Evolutionary conservation across 2,888 invertebrate species (phyloP).

Genomic region (Cloeon dipterum): DNA sequence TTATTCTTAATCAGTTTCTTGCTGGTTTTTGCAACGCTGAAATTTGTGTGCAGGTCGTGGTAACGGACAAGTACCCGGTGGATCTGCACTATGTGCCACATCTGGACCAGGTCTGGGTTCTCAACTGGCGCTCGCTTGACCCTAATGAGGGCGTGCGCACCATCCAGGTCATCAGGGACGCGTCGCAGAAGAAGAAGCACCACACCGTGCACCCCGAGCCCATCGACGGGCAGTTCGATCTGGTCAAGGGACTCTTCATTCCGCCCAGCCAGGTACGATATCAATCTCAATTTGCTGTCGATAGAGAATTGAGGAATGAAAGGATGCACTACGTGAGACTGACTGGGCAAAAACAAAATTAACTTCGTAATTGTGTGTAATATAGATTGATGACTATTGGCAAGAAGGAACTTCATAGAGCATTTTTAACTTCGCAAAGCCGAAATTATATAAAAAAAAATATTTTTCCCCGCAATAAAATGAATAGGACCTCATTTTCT

Average conservation of each 20-base stretch:
- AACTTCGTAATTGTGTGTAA: too few species aligned
- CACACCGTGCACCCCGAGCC: slow-evolving; percentile 49
- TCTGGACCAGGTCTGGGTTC: slow-evolving; percentile 49
- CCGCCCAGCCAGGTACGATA: slow-evolving; percentile 28
- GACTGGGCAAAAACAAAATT: too few species aligned
- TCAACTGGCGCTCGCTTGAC: slow-evolving; percentile 46
- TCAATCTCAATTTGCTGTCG: too few species aligned
- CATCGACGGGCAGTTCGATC: slow-evolving; percentile 50
- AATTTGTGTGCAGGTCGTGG: slow-evolving; percentile 27
- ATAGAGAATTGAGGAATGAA: too few species aligned
- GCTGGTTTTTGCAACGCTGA: too few species aligned
- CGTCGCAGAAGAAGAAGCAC: slow-evolving; percentile 44
- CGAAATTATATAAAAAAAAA: too few species aligned
- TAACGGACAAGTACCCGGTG: slow-evolving; percentile 46
- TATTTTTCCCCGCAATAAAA: too few species aligned
- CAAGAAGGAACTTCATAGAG: too few species aligned
- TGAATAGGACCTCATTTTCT: too few species aligned
- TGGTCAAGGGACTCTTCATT: slow-evolving; percentile 37
- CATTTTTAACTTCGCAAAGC: too few species aligned
- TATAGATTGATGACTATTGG: too few species aligned
- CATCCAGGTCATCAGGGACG: slow-evolving; percentile 46
- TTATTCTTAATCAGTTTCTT: not conserved
- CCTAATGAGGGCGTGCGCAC: slow-evolving; percentile 36
- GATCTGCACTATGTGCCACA: slow-evolving; percentile 43
- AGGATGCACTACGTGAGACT: too few species aligned